Evolutionary conservation across 2,888 invertebrate species (phyloP).

Genomic region (Hartigia nigra): DNA sequence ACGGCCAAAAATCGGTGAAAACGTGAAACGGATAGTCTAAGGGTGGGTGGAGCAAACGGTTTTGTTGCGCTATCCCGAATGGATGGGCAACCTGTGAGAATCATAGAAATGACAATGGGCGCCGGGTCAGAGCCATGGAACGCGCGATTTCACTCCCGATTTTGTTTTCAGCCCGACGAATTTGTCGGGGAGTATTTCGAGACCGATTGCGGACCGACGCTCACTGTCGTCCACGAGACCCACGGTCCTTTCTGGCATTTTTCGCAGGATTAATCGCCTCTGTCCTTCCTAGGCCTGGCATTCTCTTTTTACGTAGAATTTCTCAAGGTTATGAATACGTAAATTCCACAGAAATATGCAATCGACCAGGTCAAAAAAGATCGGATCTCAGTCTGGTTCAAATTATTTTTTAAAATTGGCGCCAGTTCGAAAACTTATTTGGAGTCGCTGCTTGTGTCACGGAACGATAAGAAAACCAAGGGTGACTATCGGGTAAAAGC

Average conservation of each 20-base stretch:
- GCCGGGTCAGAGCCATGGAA: not conserved
- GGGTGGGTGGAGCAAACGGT: slow-evolving; percentile 26
- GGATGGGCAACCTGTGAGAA: slow-evolving; percentile 13
- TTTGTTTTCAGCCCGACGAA: slow-evolving; percentile 2
- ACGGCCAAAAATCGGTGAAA: slow-evolving; percentile 36
- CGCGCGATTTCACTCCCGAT: slow-evolving; percentile 8
- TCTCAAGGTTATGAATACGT: not conserved
- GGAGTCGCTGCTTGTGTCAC: not conserved
- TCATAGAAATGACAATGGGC: slow-evolving; percentile 5
- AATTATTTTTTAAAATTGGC: not conserved
- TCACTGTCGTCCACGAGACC: not conserved
- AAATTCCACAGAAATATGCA: not conserved
- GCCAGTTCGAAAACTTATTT: not conserved
- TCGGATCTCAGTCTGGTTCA: not conserved
- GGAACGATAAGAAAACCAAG: not conserved
- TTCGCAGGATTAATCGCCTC: not conserved
- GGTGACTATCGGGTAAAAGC: not conserved
- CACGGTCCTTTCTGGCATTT: not conserved
- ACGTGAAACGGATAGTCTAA: slow-evolving; percentile 15
- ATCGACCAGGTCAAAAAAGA: not conserved
- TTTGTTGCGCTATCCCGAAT: slow-evolving; percentile 30
- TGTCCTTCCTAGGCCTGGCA: not conserved
- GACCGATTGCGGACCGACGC: not conserved
- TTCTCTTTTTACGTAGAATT: not conserved
- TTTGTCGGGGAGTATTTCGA: not conserved